phyloP scores from a whole-genome alignment of 2,797 vertebrate genomes.

The Sandelia bainsii region DNA sequence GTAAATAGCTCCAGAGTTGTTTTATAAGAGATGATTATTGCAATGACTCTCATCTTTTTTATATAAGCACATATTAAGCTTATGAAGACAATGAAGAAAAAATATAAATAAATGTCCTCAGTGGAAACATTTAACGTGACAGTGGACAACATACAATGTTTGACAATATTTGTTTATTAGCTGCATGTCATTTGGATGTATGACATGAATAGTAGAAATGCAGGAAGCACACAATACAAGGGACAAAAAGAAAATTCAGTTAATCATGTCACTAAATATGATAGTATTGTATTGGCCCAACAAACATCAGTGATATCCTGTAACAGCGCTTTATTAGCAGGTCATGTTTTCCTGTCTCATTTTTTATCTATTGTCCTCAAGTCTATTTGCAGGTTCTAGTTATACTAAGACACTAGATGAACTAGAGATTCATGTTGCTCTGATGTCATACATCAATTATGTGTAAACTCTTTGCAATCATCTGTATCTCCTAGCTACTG shows the following conservation, averaged over 20 bases:
- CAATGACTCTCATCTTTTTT: conserved; percentile 64
- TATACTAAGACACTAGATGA: conserved; percentile 54
- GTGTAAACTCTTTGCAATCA: conserved; percentile 82
- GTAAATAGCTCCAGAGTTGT: conserved; percentile 83
- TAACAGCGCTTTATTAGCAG: conserved; percentile 12
- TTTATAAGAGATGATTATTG: conserved; percentile 77
- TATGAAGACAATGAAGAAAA: conserved; percentile 35
- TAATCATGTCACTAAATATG: conserved; percentile 5
- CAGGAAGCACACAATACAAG: neutral
- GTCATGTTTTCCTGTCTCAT: conserved; percentile 23
- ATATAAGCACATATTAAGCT: conserved; percentile 63
- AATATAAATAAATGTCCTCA: neutral
- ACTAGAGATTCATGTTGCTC: conserved; percentile 67
- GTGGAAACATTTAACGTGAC: neutral
- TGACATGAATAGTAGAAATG: neutral
- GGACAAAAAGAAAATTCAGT: conserved; percentile 9
- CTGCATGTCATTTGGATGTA: neutral
- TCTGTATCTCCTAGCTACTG: conserved; percentile 87
- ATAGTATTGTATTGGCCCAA: neutral
- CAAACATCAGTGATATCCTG: neutral
- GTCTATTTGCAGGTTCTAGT: conserved; percentile 52
- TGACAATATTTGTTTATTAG: conserved; percentile 1
- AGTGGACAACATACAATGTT: neutral
- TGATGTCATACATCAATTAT: conserved; percentile 94
- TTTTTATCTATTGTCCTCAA: conserved; percentile 34